phyloP scores from a whole-genome alignment of 2,888 invertebrate species.

The Campoplex capitator region DNA sequence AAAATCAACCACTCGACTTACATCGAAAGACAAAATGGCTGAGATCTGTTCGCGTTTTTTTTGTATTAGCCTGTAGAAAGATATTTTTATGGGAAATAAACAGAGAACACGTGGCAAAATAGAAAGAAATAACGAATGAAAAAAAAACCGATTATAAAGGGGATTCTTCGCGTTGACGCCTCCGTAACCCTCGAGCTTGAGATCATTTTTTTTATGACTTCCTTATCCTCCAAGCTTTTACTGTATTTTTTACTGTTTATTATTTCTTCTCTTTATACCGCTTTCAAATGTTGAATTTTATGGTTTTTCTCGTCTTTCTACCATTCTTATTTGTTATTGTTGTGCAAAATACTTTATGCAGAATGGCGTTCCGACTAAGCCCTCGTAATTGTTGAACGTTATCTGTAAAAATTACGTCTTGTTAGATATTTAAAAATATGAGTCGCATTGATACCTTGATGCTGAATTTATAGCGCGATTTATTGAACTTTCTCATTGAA shows the following conservation, averaged over 20 bases:
- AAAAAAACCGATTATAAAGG: not conserved
- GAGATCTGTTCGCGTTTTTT: not conserved
- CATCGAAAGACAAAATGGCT: not conserved
- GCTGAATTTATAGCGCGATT: not conserved
- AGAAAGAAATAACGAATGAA: not conserved
- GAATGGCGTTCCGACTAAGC: not conserved
- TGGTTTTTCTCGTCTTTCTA: not conserved
- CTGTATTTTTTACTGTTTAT: not conserved
- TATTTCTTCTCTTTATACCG: not conserved
- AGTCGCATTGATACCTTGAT: not conserved
- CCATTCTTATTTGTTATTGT: not conserved
- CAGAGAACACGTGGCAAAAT: slow-evolving; percentile 5
- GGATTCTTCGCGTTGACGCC: not conserved
- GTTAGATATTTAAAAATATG: not conserved
- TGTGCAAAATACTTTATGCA: not conserved
- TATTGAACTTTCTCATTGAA: not conserved
- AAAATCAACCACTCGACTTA: not conserved
- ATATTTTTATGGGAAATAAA: slow-evolving; percentile 7
- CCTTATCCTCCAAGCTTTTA: not conserved
- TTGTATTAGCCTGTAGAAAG: not conserved
- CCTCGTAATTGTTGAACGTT: not conserved
- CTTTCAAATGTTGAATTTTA: not conserved
- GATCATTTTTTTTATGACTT: slow-evolving; percentile 24
- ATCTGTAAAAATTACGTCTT: not conserved
- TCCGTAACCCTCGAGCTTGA: not conserved